Evolutionary conservation across 2,113 vertebrate species (phyloP), one percentile per base, ranked within the genome.

Genomic region (Myotis lucifugus): DNA sequence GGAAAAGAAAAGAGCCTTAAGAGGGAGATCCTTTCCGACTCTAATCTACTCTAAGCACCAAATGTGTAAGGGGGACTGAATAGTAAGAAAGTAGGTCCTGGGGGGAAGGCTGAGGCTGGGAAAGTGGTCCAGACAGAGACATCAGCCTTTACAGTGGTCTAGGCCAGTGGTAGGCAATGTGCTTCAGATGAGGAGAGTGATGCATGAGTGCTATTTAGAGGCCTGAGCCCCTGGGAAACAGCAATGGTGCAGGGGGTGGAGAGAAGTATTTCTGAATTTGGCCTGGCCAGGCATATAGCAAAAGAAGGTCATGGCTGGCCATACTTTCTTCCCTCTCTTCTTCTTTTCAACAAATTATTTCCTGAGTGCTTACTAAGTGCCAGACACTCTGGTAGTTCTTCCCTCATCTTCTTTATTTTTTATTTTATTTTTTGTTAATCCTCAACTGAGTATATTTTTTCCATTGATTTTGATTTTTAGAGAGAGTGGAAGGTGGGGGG

Each of bases 1-100:
- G 79, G 56, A 88, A 96, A 52, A 95, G 59, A 93, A 94, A 88
- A 87, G 79, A 88, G 42, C 46, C 81, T 81, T 97, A 89, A 96
- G 29, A 89, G 18, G 42, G 17, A 70, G 42, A 77, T 29, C 23
- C 8, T 3, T 82, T 91, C 27, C 72, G 77, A 37, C 37, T 91
- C 18, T 84, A 29, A 79, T 79, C 48, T 59, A 42, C 52, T 40
- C 29, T 70, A 64, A 86, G 64, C 15, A 88, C 34, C 48, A 40
- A 90, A 59, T 8, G 32, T 34, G n/a, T 52, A 23, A 61, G 4
- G 46, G 46, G 8, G 8, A 48, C 46, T 25, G n/a, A 88, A 69
- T 52, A 52, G 11, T 25, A 91, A 88, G 74, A 76, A 79, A 72
- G 23, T 25, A 9, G 52, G 50, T 81, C 52, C 25, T 32, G 40